phyloP scores from a whole-genome alignment of 92 coral and sea anemone species.

The Palythoa caribaeorum region DNA sequence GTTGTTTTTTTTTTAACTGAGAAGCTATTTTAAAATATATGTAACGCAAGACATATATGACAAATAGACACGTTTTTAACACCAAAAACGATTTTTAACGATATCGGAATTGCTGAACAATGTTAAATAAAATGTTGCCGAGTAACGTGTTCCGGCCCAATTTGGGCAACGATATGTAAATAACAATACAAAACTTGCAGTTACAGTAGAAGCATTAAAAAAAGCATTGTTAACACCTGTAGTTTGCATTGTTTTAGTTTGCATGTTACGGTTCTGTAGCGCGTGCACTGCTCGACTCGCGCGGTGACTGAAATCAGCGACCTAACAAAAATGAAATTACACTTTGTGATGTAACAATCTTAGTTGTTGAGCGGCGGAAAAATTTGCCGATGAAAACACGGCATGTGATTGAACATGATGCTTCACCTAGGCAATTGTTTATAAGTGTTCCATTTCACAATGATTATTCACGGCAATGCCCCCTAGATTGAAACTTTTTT shows the following conservation, averaged over 20 bases:
- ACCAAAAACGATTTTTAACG: not conserved
- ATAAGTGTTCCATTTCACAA: too few relatives aligned
- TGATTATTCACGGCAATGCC: too few relatives aligned
- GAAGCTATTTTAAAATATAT: not conserved
- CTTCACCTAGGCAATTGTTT: too few relatives aligned
- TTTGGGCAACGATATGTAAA: conserved; percentile 10
- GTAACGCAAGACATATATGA: not conserved
- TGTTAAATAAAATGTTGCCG: not conserved
- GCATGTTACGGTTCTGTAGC: not conserved
- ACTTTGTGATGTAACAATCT: too few relatives aligned
- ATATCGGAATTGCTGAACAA: not conserved
- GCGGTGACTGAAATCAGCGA: too few relatives aligned
- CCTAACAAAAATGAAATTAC: too few relatives aligned
- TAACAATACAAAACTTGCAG: not conserved
- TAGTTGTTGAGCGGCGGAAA: too few relatives aligned
- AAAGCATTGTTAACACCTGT: conserved; percentile 10
- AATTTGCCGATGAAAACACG: too few relatives aligned
- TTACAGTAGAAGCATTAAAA: conserved; percentile 2
- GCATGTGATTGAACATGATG: too few relatives aligned
- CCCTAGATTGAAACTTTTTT: too few relatives aligned
- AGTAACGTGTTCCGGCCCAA: conserved; percentile 6
- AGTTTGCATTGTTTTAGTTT: conserved; percentile 5
- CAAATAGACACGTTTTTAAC: not conserved
- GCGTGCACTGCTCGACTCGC: too few relatives aligned
- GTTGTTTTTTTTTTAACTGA: too few relatives aligned